Base-by-base conservation (phyloP, 2,797 vertebrate genomes). In the Enteromius anoplus region DNA sequence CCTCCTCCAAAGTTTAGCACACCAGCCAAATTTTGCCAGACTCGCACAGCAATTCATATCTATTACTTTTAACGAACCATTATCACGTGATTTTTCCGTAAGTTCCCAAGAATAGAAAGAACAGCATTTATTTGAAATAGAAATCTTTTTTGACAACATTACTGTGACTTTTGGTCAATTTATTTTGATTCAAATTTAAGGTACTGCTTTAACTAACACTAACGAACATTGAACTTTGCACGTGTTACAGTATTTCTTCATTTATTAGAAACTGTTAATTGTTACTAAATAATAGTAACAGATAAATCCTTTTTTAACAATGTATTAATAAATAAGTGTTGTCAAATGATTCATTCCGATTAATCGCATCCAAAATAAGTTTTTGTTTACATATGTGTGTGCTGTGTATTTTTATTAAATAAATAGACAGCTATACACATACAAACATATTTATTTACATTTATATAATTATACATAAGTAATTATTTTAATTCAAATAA, bases 1-100 rank as follows among this genome's bases (percentile, higher is more conserved):
- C 71, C 55, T 85, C 84, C 91, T 87, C 86, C 89, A 90, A 87
- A 90, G 86, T 92, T 47, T 60, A 60, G 34, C 21, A 14, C 32
- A 65, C 55, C 29, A 42, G 75, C 68, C 62, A 40, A 64, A 37
- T 7, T 19, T 26, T 65, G 65, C 70, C 72, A 82, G 69, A 80
- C 65, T 71, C 10, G 40, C 78, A 45, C 60, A 70, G n/a, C 58
- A 80, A 21, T n/a, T 32, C 77, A 70, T 5, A 34, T 65, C 62
- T 34, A 65, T 17, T 9, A 65, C 29, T 65, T 34, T 34, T 34
- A 29, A 19, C 19, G 62, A 9, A 34, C 29, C 29, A 32, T 32
- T 32, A 7, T 32, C 26, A 62, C 15, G 14, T 32, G 26, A 64
- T 5, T 32, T 17, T 64, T 64, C 2, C 15, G 26, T 15, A 29